Evolutionary conservation across 1,140 invertebrate species (phyloP), one percentile per base, ranked within the genome.

Genomic region (Drosophila rhopaloa): DNA sequence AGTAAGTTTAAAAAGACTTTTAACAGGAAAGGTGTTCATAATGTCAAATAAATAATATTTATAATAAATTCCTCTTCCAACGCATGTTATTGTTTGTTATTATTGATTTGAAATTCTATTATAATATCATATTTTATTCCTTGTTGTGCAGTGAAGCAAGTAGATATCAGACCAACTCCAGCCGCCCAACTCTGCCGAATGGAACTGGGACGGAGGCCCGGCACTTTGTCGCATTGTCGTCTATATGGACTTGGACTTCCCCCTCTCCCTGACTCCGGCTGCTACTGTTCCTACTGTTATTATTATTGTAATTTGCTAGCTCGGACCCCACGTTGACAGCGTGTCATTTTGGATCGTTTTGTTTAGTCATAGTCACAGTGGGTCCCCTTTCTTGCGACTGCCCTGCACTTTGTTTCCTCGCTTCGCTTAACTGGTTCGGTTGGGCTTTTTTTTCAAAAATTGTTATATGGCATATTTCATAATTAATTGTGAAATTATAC

Each of bases 401-500:
- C 61, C 54, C 44, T 61, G 46, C 32, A 35, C 58, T 47, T 53
- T 35, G 48, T 55, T 74, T 61, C 54, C 54, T 53, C 16, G 43
- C 47, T 57, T 47, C 29, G 54, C 14, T 54, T 48, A 61, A 67
- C 48, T 76, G 65, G 71, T 71, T 63, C 59, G 44, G 29, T 48
- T 54, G 37, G 53, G 59, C 38, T 29, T 44, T 60, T 59, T 55
- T 44, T 40, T 37, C 48, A 32, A 50, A 55, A 57, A 76, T 65
- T 53, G 41, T 63, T 68, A 65, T 59, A 44, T 62, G 76, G 55
- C 82, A 79, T 70, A 82, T 86, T 82, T 86, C 75, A 86, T 86
- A 86, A 86, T 86, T 86, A 86, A 88, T 88, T 86, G 82, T 88
- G 43, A 82, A 88, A 86, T 86, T 86, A 86, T 86, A 82, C 82